Evolutionary conservation across 2,797 vertebrate genomes (phyloP).

Genomic region (Scomberomorus guttatus): DNA sequence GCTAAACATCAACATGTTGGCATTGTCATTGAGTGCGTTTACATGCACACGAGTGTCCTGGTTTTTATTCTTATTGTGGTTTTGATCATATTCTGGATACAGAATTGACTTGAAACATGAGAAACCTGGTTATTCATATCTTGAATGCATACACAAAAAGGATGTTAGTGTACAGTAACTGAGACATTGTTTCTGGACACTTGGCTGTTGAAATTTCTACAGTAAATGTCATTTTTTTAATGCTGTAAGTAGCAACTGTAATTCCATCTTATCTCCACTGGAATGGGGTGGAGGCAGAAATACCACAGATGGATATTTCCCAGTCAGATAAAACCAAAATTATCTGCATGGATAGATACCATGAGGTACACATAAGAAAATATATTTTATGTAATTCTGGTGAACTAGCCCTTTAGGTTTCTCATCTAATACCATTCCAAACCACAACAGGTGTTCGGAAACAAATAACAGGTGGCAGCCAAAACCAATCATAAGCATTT

Average conservation of each 20-base stretch:
- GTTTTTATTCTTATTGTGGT: no score
- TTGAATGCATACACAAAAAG: no score
- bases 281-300: not conserved
- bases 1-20: not conserved
- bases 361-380: not conserved
- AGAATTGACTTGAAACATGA: no score
- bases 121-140: no score
- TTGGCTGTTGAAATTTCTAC: not conserved
- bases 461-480: slow-evolving; percentile 45
- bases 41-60: not conserved
- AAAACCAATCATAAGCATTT: slow-evolving; percentile 31
- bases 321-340: not conserved
- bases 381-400: not conserved
- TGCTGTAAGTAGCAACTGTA: not conserved
- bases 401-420: slow-evolving; percentile 18
- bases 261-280: not conserved
- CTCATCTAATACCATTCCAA: no score
- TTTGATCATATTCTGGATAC: no score
- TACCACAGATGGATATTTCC: slow-evolving; percentile 9
- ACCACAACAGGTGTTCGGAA: slow-evolving; percentile 36
- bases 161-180: no score
- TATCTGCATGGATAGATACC: not conserved
- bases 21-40: not conserved
- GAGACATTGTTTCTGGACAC: no score
- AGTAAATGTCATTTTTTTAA: not conserved